Conservation (phyloP, 2,797 vertebrate species). For the Octomys mimax region DNA sequence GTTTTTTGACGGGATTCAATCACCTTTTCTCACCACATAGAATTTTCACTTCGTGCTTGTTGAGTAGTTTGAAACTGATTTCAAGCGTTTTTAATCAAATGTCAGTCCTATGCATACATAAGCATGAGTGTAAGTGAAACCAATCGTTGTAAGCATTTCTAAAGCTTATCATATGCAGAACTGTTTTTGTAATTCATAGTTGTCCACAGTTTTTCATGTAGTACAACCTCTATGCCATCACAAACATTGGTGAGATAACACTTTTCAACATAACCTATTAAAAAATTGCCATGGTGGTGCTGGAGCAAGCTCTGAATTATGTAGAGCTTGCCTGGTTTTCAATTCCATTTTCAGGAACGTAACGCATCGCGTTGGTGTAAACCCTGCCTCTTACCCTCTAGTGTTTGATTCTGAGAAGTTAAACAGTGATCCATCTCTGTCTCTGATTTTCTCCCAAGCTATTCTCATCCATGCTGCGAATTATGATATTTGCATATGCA, state of each 20-base stretch:
- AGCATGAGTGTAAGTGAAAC: not conserved
- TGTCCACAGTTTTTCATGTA: not conserved
- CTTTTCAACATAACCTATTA: not conserved
- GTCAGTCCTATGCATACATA: not conserved
- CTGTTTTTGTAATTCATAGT: not conserved
- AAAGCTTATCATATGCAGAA: not conserved
- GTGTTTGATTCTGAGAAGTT: conserved; percentile 1
- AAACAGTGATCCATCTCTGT: conserved; percentile 4
- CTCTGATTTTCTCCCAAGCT: conserved; percentile 18
- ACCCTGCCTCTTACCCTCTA: not conserved
- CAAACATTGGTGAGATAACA: not conserved
- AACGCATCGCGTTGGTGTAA: not conserved
- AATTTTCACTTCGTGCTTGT: not conserved
- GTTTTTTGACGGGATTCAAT: not conserved
- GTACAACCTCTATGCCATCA: not conserved
- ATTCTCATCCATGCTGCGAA: not conserved
- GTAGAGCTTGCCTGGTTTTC: not conserved
- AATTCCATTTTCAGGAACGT: not conserved
- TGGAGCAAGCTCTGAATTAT: not conserved
- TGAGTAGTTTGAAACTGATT: not conserved
- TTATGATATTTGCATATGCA: conserved; percentile 19
- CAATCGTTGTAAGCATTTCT: not conserved
- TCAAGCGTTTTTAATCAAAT: not conserved
- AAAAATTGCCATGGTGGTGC: not conserved
- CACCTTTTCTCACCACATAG: not conserved